A percentile compares a stretch with the other conserved stretches of the same genome.
phyloP scores from a whole-genome alignment of 2,113 vertebrate species.

The Menura novaehollandiae region DNA sequence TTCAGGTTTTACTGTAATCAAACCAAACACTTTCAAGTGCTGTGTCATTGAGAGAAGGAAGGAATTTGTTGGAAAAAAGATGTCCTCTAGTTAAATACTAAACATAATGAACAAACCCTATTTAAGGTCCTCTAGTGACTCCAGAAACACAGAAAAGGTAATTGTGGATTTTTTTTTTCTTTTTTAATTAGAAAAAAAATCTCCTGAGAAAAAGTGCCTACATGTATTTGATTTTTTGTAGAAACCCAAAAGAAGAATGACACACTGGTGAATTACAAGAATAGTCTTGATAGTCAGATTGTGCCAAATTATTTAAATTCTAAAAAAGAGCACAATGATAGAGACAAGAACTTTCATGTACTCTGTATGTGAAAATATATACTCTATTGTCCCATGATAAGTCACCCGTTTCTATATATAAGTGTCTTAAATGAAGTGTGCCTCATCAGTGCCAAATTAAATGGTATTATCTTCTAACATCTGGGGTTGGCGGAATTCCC shows the following conservation, averaged over 20 bases:
- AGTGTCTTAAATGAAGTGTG: neutral
- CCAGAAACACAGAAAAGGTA: neutral
- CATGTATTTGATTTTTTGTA: neutral
- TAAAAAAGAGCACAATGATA: neutral
- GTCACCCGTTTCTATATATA: neutral
- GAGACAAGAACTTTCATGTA: neutral
- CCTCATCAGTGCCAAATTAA: neutral
- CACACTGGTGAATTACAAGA: neutral
- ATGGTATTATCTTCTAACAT: neutral
- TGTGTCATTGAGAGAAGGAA: neutral
- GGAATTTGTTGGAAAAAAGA: neutral
- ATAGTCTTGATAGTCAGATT: neutral
- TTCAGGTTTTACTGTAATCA: neutral
- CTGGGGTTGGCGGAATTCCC: neutral
- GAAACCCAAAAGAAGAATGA: neutral
- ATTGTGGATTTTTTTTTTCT: neutral
- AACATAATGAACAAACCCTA: neutral
- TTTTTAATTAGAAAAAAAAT: neutral
- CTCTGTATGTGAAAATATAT: neutral
- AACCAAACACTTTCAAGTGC: neutral
- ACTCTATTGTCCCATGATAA: neutral
- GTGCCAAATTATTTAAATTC: neutral
- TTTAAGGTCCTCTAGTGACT: neutral
- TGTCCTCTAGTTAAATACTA: neutral
- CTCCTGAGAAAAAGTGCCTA: neutral